Base-by-base conservation (phyloP, 2,113 vertebrate genomes). In the Setophaga kirtlandii region DNA sequence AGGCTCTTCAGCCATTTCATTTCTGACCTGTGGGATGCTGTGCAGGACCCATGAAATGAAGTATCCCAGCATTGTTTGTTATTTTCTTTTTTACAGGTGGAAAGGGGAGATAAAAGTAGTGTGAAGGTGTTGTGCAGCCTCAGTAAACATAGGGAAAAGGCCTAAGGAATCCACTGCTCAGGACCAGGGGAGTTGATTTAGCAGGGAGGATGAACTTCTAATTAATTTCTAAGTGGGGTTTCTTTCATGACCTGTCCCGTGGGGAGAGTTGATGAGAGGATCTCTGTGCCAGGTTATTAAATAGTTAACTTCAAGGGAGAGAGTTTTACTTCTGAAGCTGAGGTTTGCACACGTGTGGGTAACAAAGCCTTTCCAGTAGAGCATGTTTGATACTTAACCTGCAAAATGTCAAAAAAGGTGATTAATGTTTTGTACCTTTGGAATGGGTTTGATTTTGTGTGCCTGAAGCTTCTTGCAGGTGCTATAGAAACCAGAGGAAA, bases 401-500 rank as follows among this genome's bases (percentile, higher is more conserved):
- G 90, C 49, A 83, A 22, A 85, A 85, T 83, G 87, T 87, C 69
- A 85, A 60, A 89, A 90, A 81, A 69, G 59, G 67, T 94, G 88
- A 93, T 94, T 79, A 78, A 82, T 89, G 70, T 73, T 94, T 94
- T 95, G 74, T 93, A 63, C 74, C 37, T 89, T 87, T 56, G 63
- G 69, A 87, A 85, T 62, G 58, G 39, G 25, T 85, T 87, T 93
- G 55, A 93, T 93, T 91, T 89, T 83, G 58, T 77, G 39, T 65
- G 50, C 55, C 42, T 91, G 47, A 42, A 85, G 35, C 69, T 87
- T 93, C 68, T 47, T 50, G 71, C 50, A 85, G 87, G 83, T 89
- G 93, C 74, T 87, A 28, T 71, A 94, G 69, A 76, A 95, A 87
- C 31, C 7, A 1, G 9, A 5, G 42, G 2, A 13, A 76, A 71